phyloP scores from a whole-genome alignment of 2,113 vertebrate species.

The Casuarius casuarius region DNA sequence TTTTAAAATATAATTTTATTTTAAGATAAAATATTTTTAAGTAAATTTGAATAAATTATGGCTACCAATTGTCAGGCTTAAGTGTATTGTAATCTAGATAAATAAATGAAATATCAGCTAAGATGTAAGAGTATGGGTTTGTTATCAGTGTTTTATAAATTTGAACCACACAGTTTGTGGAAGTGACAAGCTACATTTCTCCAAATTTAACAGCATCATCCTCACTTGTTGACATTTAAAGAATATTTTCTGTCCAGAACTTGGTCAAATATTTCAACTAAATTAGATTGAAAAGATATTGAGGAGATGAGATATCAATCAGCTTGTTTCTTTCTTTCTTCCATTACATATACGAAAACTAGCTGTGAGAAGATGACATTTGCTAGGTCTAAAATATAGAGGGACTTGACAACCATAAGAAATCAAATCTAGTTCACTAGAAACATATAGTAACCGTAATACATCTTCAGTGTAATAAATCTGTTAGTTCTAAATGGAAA shows the following conservation, averaged over 20 bases:
- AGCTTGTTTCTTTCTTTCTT: background rate
- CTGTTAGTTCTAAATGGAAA: background rate
- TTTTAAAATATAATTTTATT: background rate
- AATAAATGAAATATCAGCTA: background rate
- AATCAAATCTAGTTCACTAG: background rate
- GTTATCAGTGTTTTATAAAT: background rate
- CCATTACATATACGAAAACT: accelerated
- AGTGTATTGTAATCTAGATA: background rate
- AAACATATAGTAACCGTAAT: accelerated
- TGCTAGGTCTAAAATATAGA: background rate
- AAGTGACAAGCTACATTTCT: background rate
- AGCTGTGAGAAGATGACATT: background rate
- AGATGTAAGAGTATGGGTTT: background rate
- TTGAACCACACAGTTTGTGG: accelerated
- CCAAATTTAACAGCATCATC: background rate
- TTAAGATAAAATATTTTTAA: background rate
- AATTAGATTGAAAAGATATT: background rate
- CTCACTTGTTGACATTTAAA: background rate
- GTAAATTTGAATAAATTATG: background rate
- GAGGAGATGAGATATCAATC: background rate
- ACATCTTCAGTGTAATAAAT: background rate
- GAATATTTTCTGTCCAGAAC: background rate
- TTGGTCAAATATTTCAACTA: background rate
- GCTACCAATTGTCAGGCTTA: background rate
- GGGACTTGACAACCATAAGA: background rate